Evolutionary conservation across 92 coral and sea anemone genomes (phyloP).

Genomic region (Parazoanthus atlanticus): DNA sequence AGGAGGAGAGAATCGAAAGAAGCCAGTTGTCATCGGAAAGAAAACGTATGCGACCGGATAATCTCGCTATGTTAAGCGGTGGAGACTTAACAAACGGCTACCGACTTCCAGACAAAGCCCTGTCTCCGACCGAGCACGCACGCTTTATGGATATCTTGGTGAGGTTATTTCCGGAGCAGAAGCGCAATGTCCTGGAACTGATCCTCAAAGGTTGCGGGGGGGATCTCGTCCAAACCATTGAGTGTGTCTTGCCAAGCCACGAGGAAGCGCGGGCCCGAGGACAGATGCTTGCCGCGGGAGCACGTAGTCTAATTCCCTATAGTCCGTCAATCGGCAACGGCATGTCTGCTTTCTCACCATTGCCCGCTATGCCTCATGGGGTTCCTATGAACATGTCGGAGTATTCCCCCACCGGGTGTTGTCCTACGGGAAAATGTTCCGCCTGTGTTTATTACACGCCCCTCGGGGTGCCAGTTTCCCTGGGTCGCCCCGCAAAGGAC

Average conservation of each 20-base stretch:
- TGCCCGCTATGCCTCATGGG: slow-evolving; percentile 72
- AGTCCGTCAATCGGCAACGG: slow-evolving; percentile 67
- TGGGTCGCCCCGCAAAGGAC: slow-evolving; percentile 55
- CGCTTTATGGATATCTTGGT: slow-evolving; percentile 84
- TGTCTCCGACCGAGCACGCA: slow-evolving; percentile 60
- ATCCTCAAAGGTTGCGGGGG: slow-evolving; percentile 96
- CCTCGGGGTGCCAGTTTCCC: slow-evolving; percentile 61
- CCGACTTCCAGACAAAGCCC: slow-evolving; percentile 53
- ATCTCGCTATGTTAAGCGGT: slow-evolving; percentile 55
- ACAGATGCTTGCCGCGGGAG: slow-evolving; percentile 64
- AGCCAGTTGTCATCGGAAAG: slow-evolving; percentile 68
- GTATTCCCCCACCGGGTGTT: slow-evolving; percentile 66
- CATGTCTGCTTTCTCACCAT: slow-evolving; percentile 79
- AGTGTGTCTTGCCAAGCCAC: slow-evolving; percentile 93
- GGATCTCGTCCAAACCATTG: slow-evolving; percentile 93
- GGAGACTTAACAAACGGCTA: slow-evolving; percentile 42
- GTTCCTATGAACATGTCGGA: slow-evolving; percentile 75
- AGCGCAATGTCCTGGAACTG: slow-evolving; percentile 86
- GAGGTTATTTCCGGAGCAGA: slow-evolving; percentile 93
- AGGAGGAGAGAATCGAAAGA: slow-evolving; percentile 48
- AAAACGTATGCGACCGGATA: slow-evolving; percentile 69
- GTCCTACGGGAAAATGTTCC: slow-evolving; percentile 79
- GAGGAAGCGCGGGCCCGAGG: slow-evolving; percentile 89
- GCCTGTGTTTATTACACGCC: slow-evolving; percentile 84
- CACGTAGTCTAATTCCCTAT: slow-evolving; percentile 62